Percentiles rank a stretch among this genome's conserved stretches.
phyloP scores from a whole-genome alignment of 1,140 invertebrate genomes.

The Tetramorium simillimum region DNA sequence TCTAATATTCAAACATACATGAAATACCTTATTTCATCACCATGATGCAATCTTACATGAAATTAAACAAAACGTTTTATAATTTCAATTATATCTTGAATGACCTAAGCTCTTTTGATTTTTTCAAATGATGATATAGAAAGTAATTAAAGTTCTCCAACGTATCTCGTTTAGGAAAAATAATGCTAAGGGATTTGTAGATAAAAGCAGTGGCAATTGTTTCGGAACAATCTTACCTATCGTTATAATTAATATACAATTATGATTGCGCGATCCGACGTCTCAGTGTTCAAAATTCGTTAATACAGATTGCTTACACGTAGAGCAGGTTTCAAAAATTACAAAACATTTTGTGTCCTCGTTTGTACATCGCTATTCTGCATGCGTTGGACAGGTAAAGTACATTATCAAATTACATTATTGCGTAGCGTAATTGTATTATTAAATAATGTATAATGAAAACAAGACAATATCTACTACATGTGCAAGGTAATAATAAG shows the following conservation, averaged over 20 bases:
- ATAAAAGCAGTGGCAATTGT: conserved; percentile 6
- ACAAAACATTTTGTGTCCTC: not conserved
- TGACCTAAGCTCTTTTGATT: not conserved
- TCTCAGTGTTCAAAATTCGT: not conserved
- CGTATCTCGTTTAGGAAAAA: not conserved
- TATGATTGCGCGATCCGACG: not conserved
- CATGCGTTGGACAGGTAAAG: not conserved
- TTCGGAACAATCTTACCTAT: not conserved
- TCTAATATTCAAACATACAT: not conserved
- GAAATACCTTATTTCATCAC: not conserved
- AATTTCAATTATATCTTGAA: not conserved
- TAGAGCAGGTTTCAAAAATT: not conserved
- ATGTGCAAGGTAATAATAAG: conserved; percentile 18
- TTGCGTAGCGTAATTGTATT: not conserved
- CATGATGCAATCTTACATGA: not conserved
- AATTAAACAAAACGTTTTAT: not conserved
- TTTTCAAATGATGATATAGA: not conserved
- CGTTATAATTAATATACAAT: not conserved
- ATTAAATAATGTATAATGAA: not conserved
- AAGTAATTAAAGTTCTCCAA: not conserved
- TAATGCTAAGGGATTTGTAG: not conserved
- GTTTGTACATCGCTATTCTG: conserved; percentile 8
- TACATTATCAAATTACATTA: not conserved
- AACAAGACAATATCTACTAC: conserved; percentile 10
- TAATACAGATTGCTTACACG: not conserved